Evolutionary conservation across 2,797 vertebrate genomes (phyloP).

Genomic region (Lindbergichthys nudifrons): DNA sequence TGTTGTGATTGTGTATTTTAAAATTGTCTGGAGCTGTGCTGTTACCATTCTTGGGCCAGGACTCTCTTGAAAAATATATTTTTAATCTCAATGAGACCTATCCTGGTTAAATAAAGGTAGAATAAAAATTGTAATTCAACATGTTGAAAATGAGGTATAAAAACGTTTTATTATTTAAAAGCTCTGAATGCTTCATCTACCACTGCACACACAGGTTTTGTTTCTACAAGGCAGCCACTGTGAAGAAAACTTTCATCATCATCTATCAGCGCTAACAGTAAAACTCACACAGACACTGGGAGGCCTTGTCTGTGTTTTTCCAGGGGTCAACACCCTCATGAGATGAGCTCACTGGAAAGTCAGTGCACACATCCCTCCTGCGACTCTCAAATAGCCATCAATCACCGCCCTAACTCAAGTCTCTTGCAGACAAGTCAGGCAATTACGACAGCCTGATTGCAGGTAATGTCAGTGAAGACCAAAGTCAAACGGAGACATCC

Average conservation of each 20-base stretch:
- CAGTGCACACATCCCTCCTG: constrained; percentile 61
- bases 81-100: too few species aligned
- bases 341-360: constrained; percentile 67
- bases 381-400: constrained; percentile 65
- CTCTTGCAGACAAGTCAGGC: constrained; percentile 52
- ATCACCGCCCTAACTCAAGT: constrained; percentile 58
- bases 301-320: constrained; percentile 67
- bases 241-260: constrained; percentile 54
- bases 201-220: not conserved
- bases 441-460: constrained; percentile 71
- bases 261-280: constrained; percentile 65
- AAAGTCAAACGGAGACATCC: constrained; percentile 68
- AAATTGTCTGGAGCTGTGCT: too few species aligned
- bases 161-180: not conserved
- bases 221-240: constrained; percentile 31
- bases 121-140: not conserved
- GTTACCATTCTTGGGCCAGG: too few species aligned
- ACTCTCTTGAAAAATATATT: too few species aligned
- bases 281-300: constrained; percentile 54
- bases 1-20: too few species aligned
- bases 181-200: not conserved
- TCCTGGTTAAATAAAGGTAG: too few species aligned
- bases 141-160: not conserved
- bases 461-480: constrained; percentile 70
- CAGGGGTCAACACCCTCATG: constrained; percentile 65